Evolutionary conservation across 2,888 invertebrate genomes (phyloP).

Genomic region (Trachelus stipa): DNA sequence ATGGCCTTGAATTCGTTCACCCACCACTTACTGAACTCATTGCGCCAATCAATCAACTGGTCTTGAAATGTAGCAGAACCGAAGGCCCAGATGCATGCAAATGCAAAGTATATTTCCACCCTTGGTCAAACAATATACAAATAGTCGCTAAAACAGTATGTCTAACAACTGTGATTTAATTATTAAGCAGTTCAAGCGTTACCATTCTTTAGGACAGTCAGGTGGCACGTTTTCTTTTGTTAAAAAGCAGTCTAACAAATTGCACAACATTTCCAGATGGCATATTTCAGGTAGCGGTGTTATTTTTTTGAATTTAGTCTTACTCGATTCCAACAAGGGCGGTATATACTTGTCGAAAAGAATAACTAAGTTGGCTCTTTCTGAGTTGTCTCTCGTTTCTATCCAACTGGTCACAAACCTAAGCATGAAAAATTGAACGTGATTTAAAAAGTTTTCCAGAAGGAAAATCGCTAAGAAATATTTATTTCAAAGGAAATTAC

Average conservation of each 20-base stretch:
- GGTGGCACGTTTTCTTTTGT: conserved; percentile 83
- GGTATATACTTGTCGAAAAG: conserved; percentile 96
- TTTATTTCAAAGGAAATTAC: conserved; percentile 68
- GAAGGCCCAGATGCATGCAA: conserved; percentile 92
- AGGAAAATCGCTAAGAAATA: neutral
- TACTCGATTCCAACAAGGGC: conserved; percentile 79
- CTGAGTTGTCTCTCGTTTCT: conserved; percentile 79
- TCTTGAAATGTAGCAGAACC: conserved; percentile 93
- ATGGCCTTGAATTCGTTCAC: conserved; percentile 90
- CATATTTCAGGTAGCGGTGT: conserved; percentile 92
- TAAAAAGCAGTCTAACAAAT: conserved; percentile 86
- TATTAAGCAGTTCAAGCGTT: conserved; percentile 1
- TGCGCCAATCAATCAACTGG: conserved; percentile 90
- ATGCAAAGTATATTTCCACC: conserved; percentile 94
- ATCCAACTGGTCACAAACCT: conserved; percentile 93
- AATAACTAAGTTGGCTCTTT: conserved; percentile 84
- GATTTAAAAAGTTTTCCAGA: conserved; percentile 1
- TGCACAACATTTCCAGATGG: conserved; percentile 89
- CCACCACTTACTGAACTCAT: conserved; percentile 97
- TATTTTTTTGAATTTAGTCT: conserved; percentile 85
- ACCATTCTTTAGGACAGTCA: conserved; percentile 94
- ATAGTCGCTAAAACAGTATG: neutral
- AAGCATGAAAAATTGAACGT: conserved; percentile 14
- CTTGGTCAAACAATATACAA: conserved; percentile 48
- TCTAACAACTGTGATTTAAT: neutral